These are phyloP conservation scores for Haliclona indistincta DNA, from an alignment of 37 sponge, comb jelly and placozoan species.

Conservation along the genomic window DNA sequence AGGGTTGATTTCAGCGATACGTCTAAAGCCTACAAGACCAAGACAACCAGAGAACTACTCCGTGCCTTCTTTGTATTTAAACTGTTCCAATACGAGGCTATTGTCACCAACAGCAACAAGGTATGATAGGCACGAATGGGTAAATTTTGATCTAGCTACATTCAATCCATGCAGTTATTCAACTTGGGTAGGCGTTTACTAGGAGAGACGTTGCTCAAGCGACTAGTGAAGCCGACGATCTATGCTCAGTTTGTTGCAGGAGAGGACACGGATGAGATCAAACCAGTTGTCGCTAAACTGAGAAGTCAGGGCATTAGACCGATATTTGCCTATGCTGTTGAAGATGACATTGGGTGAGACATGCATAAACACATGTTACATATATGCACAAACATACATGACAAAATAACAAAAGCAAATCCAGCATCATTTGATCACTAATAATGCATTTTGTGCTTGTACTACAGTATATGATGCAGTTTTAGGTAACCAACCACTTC, in stretches of 20 bases:
- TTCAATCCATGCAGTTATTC: slow-evolving; percentile 25
- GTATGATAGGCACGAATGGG: slow-evolving; percentile 16
- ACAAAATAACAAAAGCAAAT: neutral
- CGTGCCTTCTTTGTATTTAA: slow-evolving; percentile 63
- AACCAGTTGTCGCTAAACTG: slow-evolving; percentile 6
- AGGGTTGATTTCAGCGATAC: neutral
- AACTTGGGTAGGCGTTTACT: slow-evolving; percentile 26
- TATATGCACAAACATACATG: neutral
- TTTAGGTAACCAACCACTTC: no score
- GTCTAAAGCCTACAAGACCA: slow-evolving; percentile 4
- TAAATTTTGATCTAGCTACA: neutral
- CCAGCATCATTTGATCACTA: no score
- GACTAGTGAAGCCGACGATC: slow-evolving; percentile 33
- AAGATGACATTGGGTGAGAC: slow-evolving; percentile 58
- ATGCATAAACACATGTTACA: slow-evolving; percentile 12
- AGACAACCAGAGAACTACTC: neutral
- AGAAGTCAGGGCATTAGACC: slow-evolving; percentile 18
- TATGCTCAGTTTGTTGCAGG: slow-evolving; percentile 78
- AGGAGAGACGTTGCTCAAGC: slow-evolving; percentile 33
- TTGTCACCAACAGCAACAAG: slow-evolving; percentile 47
- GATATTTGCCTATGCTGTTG: slow-evolving; percentile 48
- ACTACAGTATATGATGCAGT: no score
- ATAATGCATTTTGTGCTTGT: no score
- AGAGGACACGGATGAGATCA: slow-evolving; percentile 15
- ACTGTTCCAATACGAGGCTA: slow-evolving; percentile 30